A percentile compares a stretch with the other conserved stretches of the same genome.
Evolutionary conservation across 2,888 invertebrate genomes (phyloP).

Genomic region (Xestobium rufovillosum): DNA sequence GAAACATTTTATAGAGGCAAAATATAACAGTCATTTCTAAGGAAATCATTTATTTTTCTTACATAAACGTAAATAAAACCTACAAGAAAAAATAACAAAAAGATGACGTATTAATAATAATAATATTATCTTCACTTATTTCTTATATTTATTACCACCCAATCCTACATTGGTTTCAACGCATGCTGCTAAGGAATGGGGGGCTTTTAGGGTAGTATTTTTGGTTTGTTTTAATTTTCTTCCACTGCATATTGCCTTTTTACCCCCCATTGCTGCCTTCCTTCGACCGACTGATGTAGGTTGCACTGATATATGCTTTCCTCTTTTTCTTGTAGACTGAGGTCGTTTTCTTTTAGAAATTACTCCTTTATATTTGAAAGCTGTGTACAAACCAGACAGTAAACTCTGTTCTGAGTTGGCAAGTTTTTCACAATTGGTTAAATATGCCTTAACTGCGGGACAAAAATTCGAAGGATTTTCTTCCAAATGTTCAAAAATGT

Average conservation of each 20-base stretch:
- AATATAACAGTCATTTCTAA: no score
- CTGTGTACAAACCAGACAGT: constrained; percentile 10
- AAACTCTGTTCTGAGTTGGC: constrained; percentile 5
- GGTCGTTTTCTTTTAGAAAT: constrained; percentile 10
- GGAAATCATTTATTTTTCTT: no score
- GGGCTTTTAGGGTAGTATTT: constrained; percentile 4
- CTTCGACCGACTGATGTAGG: constrained; percentile 9
- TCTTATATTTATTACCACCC: constrained; percentile 6
- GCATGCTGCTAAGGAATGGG: constrained; percentile 6
- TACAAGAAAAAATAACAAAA: no score
- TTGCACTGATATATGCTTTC: constrained; percentile 6
- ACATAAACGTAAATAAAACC: no score
- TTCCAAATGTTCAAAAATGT: constrained; percentile 10
- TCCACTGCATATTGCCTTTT: constrained; percentile 9
- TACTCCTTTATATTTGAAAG: no score
- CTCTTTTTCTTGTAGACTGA: constrained; percentile 9
- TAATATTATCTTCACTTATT: no score
- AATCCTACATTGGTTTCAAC: constrained; percentile 8
- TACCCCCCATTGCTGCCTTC: constrained; percentile 6
- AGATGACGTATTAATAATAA: no score
- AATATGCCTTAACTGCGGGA: constrained; percentile 8
- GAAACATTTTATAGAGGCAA: no score
- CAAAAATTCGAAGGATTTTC: constrained; percentile 3
- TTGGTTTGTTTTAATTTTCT: constrained; percentile 6
- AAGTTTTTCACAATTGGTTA: constrained; percentile 11